phyloP scores from a whole-genome alignment of 2,113 vertebrate genomes.

The Morone chrysops region DNA sequence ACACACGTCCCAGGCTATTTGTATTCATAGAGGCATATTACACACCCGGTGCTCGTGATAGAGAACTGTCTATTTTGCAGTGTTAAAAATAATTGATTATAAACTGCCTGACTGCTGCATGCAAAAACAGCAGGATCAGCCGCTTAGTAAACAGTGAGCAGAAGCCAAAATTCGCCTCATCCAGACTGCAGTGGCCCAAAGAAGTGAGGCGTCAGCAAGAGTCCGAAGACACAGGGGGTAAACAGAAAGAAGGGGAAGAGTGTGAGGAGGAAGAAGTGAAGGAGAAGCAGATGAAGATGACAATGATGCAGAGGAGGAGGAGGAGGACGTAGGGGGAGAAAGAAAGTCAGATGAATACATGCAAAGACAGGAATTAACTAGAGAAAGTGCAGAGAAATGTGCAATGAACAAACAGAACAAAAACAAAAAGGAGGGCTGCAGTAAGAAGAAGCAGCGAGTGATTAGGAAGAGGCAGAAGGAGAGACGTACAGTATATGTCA shows the following conservation, averaged over 20 bases:
- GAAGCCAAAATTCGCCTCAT: slow-evolving; percentile 51
- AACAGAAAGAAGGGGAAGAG: slow-evolving; percentile 9
- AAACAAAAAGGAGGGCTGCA: background rate
- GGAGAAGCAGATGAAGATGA: slow-evolving; percentile 11
- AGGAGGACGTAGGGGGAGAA: background rate
- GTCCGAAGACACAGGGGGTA: slow-evolving; percentile 38
- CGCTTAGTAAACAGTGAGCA: slow-evolving; percentile 41
- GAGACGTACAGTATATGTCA: background rate
- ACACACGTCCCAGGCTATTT: slow-evolving; percentile 23
- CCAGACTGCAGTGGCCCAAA: slow-evolving; percentile 26
- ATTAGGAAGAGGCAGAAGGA: background rate
- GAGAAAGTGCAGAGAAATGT: background rate
- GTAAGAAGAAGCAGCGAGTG: background rate
- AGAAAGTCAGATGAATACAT: background rate
- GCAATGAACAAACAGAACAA: background rate
- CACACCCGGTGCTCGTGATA: slow-evolving; percentile 13
- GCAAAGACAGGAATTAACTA: background rate
- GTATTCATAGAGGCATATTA: slow-evolving; percentile 21
- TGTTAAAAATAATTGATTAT: slow-evolving; percentile 65
- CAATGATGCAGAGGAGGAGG: background rate
- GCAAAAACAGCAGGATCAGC: slow-evolving; percentile 69
- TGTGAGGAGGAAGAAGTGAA: background rate
- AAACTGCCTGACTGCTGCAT: slow-evolving; percentile 41
- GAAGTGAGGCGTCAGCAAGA: slow-evolving; percentile 67
- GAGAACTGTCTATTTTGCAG: slow-evolving; percentile 52